These are phyloP conservation scores for Argyresthia albistria DNA, from an alignment of 2,888 invertebrate genomes.

Conservation along the genomic window DNA sequence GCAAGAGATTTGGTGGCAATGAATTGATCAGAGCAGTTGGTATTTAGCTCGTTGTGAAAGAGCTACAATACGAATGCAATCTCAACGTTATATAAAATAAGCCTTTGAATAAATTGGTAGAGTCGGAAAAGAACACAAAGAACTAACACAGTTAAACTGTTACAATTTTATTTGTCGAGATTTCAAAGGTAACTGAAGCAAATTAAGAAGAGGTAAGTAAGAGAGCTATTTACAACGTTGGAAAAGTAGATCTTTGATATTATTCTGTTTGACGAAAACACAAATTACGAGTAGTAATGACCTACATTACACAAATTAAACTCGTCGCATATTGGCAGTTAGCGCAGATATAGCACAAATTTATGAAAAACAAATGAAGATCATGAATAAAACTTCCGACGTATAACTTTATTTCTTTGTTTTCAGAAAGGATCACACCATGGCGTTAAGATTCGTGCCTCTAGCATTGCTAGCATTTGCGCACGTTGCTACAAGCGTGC, in stretches of 20 bases:
- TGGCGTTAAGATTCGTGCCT: slow-evolving; percentile 29
- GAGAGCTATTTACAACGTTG: too few species aligned
- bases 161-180: slow-evolving; percentile 23
- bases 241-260: too few species aligned
- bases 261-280: too few species aligned
- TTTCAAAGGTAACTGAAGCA: too few species aligned
- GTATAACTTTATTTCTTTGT: not conserved
- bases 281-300: too few species aligned
- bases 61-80: slow-evolving; percentile 31
- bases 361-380: too few species aligned
- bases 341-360: too few species aligned
- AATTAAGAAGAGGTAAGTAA: too few species aligned
- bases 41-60: slow-evolving; percentile 40
- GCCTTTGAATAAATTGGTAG: slow-evolving; percentile 29
- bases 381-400: too few species aligned
- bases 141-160: slow-evolving; percentile 16
- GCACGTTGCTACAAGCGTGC: slow-evolving; percentile 30
- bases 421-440: slow-evolving; percentile 9
- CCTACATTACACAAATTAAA: too few species aligned
- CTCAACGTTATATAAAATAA: slow-evolving; percentile 59
- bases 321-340: too few species aligned
- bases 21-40: not conserved
- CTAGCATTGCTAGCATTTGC: slow-evolving; percentile 31
- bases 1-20: too few species aligned
- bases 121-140: slow-evolving; percentile 30